Base-by-base conservation (phyloP, 2,888 invertebrate genomes). In the Heliconius charithonia region DNA sequence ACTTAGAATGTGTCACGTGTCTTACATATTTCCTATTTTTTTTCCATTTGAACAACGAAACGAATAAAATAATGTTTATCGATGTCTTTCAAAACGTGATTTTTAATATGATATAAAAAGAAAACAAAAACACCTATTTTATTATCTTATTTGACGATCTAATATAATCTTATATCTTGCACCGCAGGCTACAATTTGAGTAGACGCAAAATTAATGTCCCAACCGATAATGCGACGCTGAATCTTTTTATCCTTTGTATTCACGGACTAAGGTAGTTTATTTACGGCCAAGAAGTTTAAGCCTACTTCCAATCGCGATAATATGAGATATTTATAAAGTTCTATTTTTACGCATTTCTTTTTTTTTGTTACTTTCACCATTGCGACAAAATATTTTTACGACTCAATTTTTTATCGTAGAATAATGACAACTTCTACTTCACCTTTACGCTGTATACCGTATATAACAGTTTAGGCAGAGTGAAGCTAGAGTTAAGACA, bases 191-290 rank as follows among this genome's bases (percentile, higher is more conserved):
- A 83, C 85, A 85, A 88, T 89, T 89, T 88, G 89, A 89, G 88
- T 87, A 88, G 88, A 88, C 90, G 90, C 88, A 90, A 91, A 91
- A 91, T 92, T 89, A 92, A 92, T 90, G 89, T 89, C 88, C 87
- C 87, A 86, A 85, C 86, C 88, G 88, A 89, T 91, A 87, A 87
- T 87, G 84, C 84, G 84, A 84, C 81, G 85, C 87, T 85, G 86
- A 90, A 90, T 88, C 87, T 88, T 88, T 89, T 89, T 87, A 89
- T 89, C 88, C 87, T 85, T 87, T 86, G 86, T 87, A 87, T 87
- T 87, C 87, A 86, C 85, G 84, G 85, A 85, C 85, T 85, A 83
- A 82, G 85, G 85, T 85, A 85, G 83, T 85, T 88, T 90, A 89
- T 89, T 89, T 89, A 89, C 85, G 84, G 84, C 84, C 84, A 84